Evolutionary conservation across 2,113 vertebrate species (phyloP), one percentile per base, ranked within the genome.

Genomic region (Pteronura brasiliensis): DNA sequence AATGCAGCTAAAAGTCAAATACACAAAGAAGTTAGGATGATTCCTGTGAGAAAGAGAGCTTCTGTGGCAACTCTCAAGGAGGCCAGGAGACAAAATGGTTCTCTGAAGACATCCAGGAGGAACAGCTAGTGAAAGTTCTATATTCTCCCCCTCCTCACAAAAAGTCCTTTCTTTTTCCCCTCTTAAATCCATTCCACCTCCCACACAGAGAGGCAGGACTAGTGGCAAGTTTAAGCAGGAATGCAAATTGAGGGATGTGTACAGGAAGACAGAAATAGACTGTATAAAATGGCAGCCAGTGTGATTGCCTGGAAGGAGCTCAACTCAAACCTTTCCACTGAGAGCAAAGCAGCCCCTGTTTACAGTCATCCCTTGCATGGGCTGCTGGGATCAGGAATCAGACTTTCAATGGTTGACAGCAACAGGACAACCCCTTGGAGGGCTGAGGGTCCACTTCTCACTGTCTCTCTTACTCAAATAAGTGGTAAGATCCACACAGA

Each of bases 211-310:
- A 95, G 55, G 89, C 88, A 97, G 91, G 88, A 95, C 77, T 95
- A 94, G 74, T 86, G 97, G 95, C 93, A 98, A 97, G 94, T 96
- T 98, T 96, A 93, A 97, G 84, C 80, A 97, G 97, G 92, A 97
- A 97, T 89, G 81, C 95, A 97, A 98, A 98, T 97, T 97, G 96
- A 98, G 96, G 98, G 98, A 98, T 98, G 97, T 98, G 96, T 98
- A 98, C 98, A 98, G 97, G 97, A 90, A 94, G 91, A 98, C 95
- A 96, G 96, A 98, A 98, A 98, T 95, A 98, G 98, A 98, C 97
- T 98, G 98, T 98, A 98, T 98, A 98, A 99, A 98, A 99, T 98
- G 97, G 98, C 97, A 98, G 97, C 97, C 98, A 98, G 98, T 98
- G 96, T 98, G 98, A 99, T 98, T 61, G 86, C 97, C 98, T 99